A percentile compares a stretch with the other conserved stretches of the same genome.
Evolutionary conservation across 92 coral and sea anemone genomes (phyloP).

Genomic region (Porites evermanni): DNA sequence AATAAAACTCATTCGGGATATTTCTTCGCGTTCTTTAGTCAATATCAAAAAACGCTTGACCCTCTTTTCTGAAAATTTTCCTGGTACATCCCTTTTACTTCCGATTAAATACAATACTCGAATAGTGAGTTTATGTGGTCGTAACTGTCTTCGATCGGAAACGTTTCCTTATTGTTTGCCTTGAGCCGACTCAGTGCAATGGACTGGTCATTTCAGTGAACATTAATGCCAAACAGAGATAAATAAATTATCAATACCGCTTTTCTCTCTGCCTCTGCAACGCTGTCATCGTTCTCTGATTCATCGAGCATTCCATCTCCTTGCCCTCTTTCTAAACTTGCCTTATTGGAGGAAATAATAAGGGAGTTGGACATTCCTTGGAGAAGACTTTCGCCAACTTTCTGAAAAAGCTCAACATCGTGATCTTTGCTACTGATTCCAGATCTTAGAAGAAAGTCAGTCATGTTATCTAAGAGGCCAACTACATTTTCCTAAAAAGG

Average conservation of each 20-base stretch:
- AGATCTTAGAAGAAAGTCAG: conserved; percentile 16
- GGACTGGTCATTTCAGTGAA: no score
- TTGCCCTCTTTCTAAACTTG: background rate
- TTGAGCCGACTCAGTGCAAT: no score
- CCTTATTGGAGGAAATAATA: conserved; percentile 64
- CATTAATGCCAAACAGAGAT: no score
- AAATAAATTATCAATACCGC: background rate
- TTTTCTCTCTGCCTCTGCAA: background rate
- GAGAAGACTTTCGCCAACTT: conserved; percentile 30
- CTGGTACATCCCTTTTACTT: no score
- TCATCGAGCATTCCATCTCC: background rate
- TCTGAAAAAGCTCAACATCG: conserved; percentile 34
- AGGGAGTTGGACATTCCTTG: conserved; percentile 53
- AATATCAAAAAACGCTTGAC: no score
- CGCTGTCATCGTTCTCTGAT: background rate
- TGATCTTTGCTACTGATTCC: background rate
- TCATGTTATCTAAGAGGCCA: conserved; percentile 41
- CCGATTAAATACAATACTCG: no score
- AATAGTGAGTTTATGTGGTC: no score
- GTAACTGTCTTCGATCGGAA: no score
- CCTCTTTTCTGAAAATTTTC: no score
- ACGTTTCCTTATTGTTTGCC: no score
- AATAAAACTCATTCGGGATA: no score
- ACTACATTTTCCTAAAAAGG: conserved; percentile 25
- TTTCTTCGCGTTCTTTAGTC: no score